Percentiles rank a stretch among this genome's conserved stretches.
phyloP scores from a whole-genome alignment of 2,888 invertebrate genomes.

The Agonopterix heracliana region DNA sequence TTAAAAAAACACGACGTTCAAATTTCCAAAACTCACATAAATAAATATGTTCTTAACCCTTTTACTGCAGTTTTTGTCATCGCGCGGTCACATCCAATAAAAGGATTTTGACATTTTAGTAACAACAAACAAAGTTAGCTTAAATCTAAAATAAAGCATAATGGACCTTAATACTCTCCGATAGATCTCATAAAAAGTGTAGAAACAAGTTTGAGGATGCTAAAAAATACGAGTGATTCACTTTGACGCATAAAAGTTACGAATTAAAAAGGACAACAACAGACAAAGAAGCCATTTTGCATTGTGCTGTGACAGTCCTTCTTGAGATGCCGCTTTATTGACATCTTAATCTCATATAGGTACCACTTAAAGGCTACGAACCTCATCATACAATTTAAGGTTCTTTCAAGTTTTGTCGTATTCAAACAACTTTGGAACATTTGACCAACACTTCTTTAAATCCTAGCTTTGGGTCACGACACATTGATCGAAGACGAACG shows the following conservation, averaged over 20 bases:
- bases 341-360: constrained; percentile 29
- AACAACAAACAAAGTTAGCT: constrained; percentile 15
- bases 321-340: constrained; percentile 60
- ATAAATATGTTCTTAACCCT: constrained; percentile 23
- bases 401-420: not conserved
- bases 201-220: constrained; percentile 18
- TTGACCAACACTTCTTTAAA: too few species aligned
- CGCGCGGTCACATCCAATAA: constrained; percentile 30
- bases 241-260: constrained; percentile 71
- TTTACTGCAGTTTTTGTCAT: constrained; percentile 44
- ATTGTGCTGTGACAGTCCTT: constrained; percentile 67
- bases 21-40: constrained; percentile 2
- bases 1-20: too few species aligned
- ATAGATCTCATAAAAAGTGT: constrained; percentile 13
- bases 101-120: constrained; percentile 36
- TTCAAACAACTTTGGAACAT: too few species aligned
- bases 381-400: not conserved
- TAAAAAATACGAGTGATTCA: constrained; percentile 57
- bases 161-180: constrained; percentile 6
- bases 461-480: too few species aligned
- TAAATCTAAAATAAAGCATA: constrained; percentile 3
- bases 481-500: too few species aligned
- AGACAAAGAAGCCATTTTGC: constrained; percentile 73
- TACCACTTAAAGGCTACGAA: not conserved
- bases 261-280: constrained; percentile 73